A percentile compares a stretch with the other conserved stretches of the same genome.
phyloP scores from a whole-genome alignment of 2,113 vertebrate genomes.

The Ochotona princeps region DNA sequence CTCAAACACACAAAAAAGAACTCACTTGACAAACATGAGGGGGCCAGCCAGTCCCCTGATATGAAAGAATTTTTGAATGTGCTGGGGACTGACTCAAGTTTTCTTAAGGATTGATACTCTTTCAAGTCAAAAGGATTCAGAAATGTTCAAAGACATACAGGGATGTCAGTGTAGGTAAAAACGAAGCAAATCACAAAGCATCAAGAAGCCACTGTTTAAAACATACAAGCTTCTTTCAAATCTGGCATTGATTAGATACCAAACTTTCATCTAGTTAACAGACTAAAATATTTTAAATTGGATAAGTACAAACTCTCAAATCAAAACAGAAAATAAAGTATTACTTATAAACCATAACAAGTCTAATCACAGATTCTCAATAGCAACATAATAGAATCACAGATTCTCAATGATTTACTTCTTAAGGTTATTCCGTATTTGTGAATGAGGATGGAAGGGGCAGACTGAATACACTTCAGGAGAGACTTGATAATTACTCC shows the following conservation, averaged over 20 bases:
- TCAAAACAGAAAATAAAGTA: conserved; percentile 10
- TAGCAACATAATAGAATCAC: not conserved
- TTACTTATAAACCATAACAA: conserved; percentile 30
- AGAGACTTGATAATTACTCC: conserved; percentile 66
- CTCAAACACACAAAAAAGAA: conserved; percentile 57
- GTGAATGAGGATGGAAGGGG: conserved; percentile 37
- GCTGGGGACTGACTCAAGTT: conserved; percentile 64
- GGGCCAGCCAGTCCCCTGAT: conserved; percentile 61
- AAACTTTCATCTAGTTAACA: not conserved
- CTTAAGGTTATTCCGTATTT: conserved; percentile 2
- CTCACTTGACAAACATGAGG: conserved; percentile 72
- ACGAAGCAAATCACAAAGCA: conserved; percentile 50
- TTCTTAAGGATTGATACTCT: conserved; percentile 72
- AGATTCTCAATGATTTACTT: conserved; percentile 4
- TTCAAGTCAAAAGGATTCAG: conserved; percentile 62
- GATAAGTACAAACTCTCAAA: conserved; percentile 3
- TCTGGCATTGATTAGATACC: conserved; percentile 61
- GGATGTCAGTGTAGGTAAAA: conserved; percentile 50
- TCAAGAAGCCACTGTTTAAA: conserved; percentile 71
- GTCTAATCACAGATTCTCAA: not conserved
- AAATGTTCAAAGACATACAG: conserved; percentile 63
- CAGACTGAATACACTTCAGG: conserved; percentile 52
- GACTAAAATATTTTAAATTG: conserved; percentile 27
- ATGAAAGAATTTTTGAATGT: conserved; percentile 74
- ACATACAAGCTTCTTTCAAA: conserved; percentile 65